Evolutionary conservation across 2,113 vertebrate genomes (phyloP), one percentile per base, ranked within the genome.

Genomic region (Mormyrus lacerda): DNA sequence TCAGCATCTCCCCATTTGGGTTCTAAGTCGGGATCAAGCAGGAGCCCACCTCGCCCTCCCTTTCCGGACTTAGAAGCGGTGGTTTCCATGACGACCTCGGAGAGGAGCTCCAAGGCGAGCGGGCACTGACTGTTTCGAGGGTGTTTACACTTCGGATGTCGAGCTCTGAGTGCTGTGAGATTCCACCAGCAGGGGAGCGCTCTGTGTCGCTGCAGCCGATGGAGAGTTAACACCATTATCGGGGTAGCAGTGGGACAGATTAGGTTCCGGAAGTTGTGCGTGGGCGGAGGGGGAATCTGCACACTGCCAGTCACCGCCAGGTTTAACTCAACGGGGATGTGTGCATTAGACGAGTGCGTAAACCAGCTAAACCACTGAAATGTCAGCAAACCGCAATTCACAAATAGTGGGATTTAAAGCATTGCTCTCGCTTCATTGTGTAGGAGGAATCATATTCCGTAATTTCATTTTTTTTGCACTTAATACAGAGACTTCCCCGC

Each of bases 21-120:
- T 27, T 50, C n/a, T 15, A 48, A 27, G 45, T n/a, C 11, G 2
- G 42, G 82, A 85, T 85, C 44, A 27, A 48, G 82, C 44, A 11
- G 39, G 1, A 85, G 2, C n/a, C 3, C 47, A 1, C 84, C 47
- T 85, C 45, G 4, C 47, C 84, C 10, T 39, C 11, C 42, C 48
- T 86, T 48, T 17, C 47, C 11, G 44, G 4, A 50, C 24, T 48
- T 85, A 85, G 47, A 85, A 48, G 83, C 83, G 27, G 44, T 48
- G 9, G 83, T 85, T 85, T 85, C 83, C 83, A 85, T 85, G 83
- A 50, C 47, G 44, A 85, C 83, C 83, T 50, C 45, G 7, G 13
- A 19, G n/a, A 50, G 1, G 83, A 84, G 45, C 7, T 19, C 3
- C 4, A 48, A n/a, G 48, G 44, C 4, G 42, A 48, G 42, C 24